Evolutionary conservation across 2,113 vertebrate genomes (phyloP).

Genomic region (Daubentonia madagascariensis): DNA sequence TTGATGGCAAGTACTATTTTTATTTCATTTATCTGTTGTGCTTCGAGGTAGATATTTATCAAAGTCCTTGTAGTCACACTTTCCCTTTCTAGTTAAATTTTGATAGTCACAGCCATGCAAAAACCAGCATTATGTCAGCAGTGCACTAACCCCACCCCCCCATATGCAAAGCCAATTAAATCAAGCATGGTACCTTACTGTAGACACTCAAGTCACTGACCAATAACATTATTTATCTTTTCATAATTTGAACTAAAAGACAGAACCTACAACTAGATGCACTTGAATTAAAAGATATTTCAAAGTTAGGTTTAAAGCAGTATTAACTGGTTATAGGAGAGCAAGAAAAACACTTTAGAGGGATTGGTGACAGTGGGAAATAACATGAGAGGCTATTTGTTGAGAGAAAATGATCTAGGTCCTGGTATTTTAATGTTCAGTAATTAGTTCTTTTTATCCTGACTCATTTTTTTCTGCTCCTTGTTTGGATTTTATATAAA

Average conservation of each 20-base stretch:
- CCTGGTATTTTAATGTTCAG: not conserved
- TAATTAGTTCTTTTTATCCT: not conserved
- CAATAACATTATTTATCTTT: not conserved
- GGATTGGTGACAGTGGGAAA: not conserved
- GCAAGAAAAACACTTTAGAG: not conserved
- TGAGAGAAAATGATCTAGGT: not conserved
- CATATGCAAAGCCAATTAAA: not conserved
- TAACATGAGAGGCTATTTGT: not conserved
- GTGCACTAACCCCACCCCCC: accelerated
- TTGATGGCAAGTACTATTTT: not conserved
- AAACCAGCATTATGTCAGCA: accelerated
- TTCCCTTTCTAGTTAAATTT: not conserved
- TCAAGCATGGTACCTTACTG: accelerated
- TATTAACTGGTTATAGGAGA: not conserved
- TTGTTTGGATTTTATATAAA: not conserved
- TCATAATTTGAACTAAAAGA: not conserved
- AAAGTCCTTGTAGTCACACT: not conserved
- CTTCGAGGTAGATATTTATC: not conserved
- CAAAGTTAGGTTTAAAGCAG: not conserved
- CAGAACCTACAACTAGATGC: not conserved
- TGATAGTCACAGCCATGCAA: not conserved
- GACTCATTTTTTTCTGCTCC: not conserved
- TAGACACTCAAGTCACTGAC: not conserved
- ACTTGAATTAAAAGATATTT: not conserved
- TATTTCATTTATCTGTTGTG: not conserved